phyloP scores from a whole-genome alignment of 2,797 vertebrate genomes.

The Pristis pectinata region DNA sequence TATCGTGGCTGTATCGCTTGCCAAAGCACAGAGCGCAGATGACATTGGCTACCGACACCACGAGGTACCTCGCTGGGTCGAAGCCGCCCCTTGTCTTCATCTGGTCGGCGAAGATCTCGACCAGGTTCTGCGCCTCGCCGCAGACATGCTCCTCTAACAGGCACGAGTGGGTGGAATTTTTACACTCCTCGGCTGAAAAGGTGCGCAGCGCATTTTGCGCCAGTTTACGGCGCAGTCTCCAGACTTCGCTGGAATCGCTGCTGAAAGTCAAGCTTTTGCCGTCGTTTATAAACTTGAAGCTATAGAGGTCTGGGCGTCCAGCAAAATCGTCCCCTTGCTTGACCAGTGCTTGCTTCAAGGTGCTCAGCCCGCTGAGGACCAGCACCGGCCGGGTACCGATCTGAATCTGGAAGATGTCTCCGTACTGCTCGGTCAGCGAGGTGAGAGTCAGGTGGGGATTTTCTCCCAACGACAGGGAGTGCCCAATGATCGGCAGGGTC shows the following conservation, averaged over 20 bases:
- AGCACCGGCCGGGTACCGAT: conserved; percentile 77
- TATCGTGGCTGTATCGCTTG: conserved; percentile 68
- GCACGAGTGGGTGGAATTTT: conserved; percentile 59
- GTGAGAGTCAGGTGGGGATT: conserved; percentile 68
- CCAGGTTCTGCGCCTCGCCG: conserved; percentile 65
- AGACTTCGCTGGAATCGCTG: conserved; percentile 66
- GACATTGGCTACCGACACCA: conserved; percentile 80
- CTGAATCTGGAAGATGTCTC: conserved; percentile 71
- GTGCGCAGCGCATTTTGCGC: conserved; percentile 73
- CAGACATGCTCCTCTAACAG: conserved; percentile 77
- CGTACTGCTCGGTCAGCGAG: conserved; percentile 67
- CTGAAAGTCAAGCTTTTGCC: conserved; percentile 78
- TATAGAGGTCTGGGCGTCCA: conserved; percentile 73
- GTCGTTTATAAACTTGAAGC: conserved; percentile 48
- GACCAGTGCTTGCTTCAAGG: conserved; percentile 73
- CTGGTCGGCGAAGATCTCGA: conserved; percentile 57
- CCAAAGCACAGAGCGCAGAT: conserved; percentile 87
- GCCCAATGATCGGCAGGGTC: conserved; percentile 74
- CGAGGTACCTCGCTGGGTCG: conserved; percentile 64
- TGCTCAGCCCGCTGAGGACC: conserved; percentile 72
- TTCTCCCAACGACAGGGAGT: conserved; percentile 63
- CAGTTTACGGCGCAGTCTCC: conserved; percentile 72
- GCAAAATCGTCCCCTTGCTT: conserved; percentile 78
- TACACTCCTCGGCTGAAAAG: conserved; percentile 62
- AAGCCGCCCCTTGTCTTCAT: conserved; percentile 65